Evolutionary conservation across 2,888 invertebrate species (phyloP).

Genomic region (Eristalis pertinax): DNA sequence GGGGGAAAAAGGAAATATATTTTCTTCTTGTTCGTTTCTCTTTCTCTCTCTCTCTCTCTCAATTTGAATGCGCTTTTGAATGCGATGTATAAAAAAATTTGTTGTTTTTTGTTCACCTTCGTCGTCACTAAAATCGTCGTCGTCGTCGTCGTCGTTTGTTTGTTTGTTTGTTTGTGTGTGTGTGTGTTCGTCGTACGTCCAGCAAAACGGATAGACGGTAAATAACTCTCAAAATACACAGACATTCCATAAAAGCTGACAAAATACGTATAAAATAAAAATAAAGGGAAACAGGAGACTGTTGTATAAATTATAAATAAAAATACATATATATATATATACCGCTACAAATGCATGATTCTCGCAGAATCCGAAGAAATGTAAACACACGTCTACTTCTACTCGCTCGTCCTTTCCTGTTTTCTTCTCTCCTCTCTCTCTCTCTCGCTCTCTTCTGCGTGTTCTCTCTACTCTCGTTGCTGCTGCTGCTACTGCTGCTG

Average conservation of each 20-base stretch:
- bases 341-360: slow-evolving; percentile 70
- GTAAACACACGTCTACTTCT: slow-evolving; percentile 56
- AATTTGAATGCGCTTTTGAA: slow-evolving; percentile 28
- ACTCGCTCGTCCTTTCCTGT: slow-evolving; percentile 36
- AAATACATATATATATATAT: slow-evolving; percentile 62
- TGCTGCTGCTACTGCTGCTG: slow-evolving; percentile 5
- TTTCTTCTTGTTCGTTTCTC: slow-evolving; percentile 13
- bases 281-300: slow-evolving; percentile 50
- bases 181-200: slow-evolving; percentile 49
- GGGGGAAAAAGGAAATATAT: slow-evolving; percentile 16
- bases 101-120: slow-evolving; percentile 24
- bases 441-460: no score
- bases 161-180: not conserved
- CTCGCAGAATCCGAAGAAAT: slow-evolving; percentile 54
- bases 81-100: slow-evolving; percentile 59
- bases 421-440: no score
- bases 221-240: slow-evolving; percentile 54
- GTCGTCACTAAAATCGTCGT: slow-evolving; percentile 68
- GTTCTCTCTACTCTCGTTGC: no score
- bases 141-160: slow-evolving; percentile 24
- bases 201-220: slow-evolving; percentile 40
- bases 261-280: slow-evolving; percentile 48
- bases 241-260: slow-evolving; percentile 71
- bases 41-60: not conserved
- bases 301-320: slow-evolving; percentile 67